Base-by-base conservation (phyloP, 2,888 invertebrate genomes). In the Linyphia triangularis region DNA sequence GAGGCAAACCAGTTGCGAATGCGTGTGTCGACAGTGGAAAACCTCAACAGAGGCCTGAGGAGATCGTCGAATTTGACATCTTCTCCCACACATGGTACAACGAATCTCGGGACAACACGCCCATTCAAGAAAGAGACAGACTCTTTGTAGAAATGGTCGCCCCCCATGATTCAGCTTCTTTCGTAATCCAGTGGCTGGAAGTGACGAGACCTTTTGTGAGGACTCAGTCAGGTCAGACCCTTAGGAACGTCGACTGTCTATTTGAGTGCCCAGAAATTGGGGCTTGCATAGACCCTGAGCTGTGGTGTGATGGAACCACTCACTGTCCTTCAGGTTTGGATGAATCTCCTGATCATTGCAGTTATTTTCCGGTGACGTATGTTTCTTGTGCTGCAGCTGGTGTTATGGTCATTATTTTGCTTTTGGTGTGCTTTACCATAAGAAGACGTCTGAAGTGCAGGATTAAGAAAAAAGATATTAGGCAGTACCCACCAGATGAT, bases 261-360 rank as follows among this genome's bases (percentile, higher is more conserved):
- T 95, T 95, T 92, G 94, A 95, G 67, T 96, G 96, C 91, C 96
- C 96, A 0, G 96, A 96, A 92, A 93, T 96, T 73, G 95, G 96
- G 90, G 96, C 96, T 0, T 96, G 96, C 92, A 96, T 96, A 91
- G 96, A 95, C 90, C 94, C 95, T 0, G 94, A 95, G 1, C 92
- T 96, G 3, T 96, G 96, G 96, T 96, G 96, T 92, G 96, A 96
- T 92, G 96, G 96, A 0, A 94, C 95, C 63, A 93, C 94, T 0
- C 96, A 96, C 92, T 96, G 96, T 92, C 96, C 96, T 16, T 96
- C 96, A 4, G 96, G 96, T 0, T 96, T 95, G 92, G 96, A 96
- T 92, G 90, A 90, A 33, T 84, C 88, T 5, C 89, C 85, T 9
- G 89, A 89, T 30, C 90, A 90, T 51, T 90, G 90, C 59, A 73